Conservation (phyloP, 2,113 vertebrate species). For the Spea multiplicata region DNA sequence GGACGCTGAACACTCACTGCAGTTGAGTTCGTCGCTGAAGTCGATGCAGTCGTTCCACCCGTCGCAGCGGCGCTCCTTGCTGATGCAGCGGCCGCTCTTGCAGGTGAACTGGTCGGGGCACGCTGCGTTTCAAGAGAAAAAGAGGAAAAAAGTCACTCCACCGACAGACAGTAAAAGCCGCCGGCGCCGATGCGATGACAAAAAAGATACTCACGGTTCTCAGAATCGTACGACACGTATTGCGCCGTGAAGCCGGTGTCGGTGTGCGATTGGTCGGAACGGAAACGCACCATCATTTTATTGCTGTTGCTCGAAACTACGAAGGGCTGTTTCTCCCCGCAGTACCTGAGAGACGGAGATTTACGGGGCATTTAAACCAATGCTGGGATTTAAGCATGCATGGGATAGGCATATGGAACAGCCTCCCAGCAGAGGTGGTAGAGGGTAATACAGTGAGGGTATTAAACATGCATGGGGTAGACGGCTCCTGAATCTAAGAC, state of each 20-base stretch:
- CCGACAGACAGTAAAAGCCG: not conserved
- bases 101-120: constrained; percentile 67
- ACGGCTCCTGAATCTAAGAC: too few relatives aligned
- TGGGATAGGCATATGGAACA: too few relatives aligned
- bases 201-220: constrained; percentile 74
- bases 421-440: too few relatives aligned
- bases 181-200: not conserved
- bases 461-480: too few relatives aligned
- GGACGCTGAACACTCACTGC: constrained; percentile 69
- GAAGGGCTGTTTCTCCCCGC: constrained; percentile 64
- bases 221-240: constrained; percentile 72
- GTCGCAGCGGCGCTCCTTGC: constrained; percentile 69
- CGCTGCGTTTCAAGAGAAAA: not conserved
- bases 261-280: constrained; percentile 76
- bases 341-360: constrained; percentile 64
- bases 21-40: constrained; percentile 75
- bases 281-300: constrained; percentile 71
- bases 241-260: constrained; percentile 80
- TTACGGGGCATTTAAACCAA: not conserved
- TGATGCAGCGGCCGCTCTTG: constrained; percentile 72
- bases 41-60: constrained; percentile 91
- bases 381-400: not conserved
- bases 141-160: not conserved
- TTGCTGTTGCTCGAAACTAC: constrained; percentile 68
- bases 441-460: too few relatives aligned